Conservation (phyloP, 35 echinoderm and acorn worm species). For the Apostichopus parvimensis region DNA sequence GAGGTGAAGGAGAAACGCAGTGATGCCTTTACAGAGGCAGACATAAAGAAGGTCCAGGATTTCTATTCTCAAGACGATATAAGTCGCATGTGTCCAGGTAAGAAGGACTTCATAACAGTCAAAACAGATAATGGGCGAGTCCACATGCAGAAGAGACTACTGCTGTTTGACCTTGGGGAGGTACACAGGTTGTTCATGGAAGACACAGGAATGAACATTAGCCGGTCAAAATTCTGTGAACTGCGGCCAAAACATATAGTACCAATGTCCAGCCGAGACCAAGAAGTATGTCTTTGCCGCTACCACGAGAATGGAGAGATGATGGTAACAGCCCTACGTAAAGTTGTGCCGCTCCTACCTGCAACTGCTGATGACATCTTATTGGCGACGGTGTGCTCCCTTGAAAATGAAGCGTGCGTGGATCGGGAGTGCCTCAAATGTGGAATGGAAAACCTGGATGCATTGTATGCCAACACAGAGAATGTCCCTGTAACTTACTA, state of each 20-base stretch:
- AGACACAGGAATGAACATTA: background rate
- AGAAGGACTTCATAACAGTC: constrained; percentile 9
- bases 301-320: constrained; percentile 27
- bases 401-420: constrained; percentile 15
- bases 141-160: background rate
- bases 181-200: background rate
- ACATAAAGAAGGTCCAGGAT: constrained; percentile 29
- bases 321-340: background rate
- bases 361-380: constrained; percentile 2
- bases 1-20: constrained; percentile 4
- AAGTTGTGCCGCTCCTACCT: background rate
- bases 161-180: background rate
- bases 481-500: constrained; percentile 24
- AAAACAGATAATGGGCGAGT: background rate
- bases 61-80: constrained; percentile 40
- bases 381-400: background rate
- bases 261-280: background rate
- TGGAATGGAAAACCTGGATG: background rate
- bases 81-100: constrained; percentile 38
- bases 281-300: constrained; percentile 23
- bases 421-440: constrained; percentile 11
- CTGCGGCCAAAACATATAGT: constrained; percentile 26
- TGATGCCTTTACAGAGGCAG: constrained; percentile 22
- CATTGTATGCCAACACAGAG: background rate
- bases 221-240: background rate